phyloP scores from a whole-genome alignment of 2,797 vertebrate species.

The Mycteria americana region DNA sequence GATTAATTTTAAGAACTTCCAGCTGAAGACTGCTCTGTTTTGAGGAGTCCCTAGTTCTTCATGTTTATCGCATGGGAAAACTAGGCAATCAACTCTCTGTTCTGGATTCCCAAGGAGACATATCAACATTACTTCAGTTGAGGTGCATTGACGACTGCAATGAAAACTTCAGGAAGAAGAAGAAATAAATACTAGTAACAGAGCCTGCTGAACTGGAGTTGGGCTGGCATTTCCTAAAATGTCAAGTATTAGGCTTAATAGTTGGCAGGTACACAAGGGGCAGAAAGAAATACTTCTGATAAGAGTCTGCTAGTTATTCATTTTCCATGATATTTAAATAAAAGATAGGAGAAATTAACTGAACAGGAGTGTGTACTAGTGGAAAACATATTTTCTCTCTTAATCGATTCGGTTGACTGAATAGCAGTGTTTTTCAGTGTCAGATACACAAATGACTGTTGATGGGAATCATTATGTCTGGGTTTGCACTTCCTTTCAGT shows the following conservation, averaged over 20 bases:
- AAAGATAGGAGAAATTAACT: neutral
- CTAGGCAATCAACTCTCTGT: neutral
- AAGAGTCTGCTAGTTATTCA: neutral
- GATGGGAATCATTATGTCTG: constrained; percentile 18
- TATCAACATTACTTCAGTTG: neutral
- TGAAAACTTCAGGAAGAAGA: neutral
- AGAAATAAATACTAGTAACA: neutral
- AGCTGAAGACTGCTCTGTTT: neutral
- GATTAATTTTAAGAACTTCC: neutral
- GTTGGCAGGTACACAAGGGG: neutral
- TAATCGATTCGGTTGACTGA: neutral
- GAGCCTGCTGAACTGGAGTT: neutral
- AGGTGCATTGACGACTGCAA: neutral
- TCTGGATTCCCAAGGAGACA: neutral
- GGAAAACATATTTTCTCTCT: neutral
- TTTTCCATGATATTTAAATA: neutral
- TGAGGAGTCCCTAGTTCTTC: neutral
- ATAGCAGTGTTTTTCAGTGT: neutral
- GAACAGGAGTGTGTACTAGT: neutral
- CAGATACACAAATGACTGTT: neutral
- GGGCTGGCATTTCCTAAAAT: neutral
- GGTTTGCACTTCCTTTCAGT: neutral
- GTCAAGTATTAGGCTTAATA: neutral
- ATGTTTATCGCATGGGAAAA: neutral
- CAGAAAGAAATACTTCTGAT: neutral